Base-by-base conservation (phyloP, 2,888 invertebrate species). In the Drosophila mulleri region DNA sequence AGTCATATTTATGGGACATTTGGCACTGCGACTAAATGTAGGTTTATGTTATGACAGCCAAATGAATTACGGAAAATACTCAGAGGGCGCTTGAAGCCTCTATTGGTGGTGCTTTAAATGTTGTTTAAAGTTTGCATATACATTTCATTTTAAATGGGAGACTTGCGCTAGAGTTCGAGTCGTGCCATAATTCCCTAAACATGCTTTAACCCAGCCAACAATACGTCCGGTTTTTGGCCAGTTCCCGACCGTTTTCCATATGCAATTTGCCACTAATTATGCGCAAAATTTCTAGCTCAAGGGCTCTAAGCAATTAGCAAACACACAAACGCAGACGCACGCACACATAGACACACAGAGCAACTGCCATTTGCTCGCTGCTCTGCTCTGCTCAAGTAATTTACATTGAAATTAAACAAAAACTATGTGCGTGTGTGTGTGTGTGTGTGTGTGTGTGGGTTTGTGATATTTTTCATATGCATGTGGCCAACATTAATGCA, bases 211-310 rank as follows among this genome's bases (percentile, higher is more conserved):
- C 23, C 11, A 54, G 18, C 37, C 42, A 26, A 23, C 63, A 20
- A 32, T 42, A 29, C 18, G 61, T 35, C 45, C 44, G 65, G 63
- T 64, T 65, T 63, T 39, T 72, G 62, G 62, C 67, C 73, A 68
- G 58, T 56, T 47, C 44, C 52, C 63, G 52, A 60, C 64, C 71
- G 72, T 80, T 83, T 85, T 67, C 86, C 88, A 86, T 88, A 83
- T 86, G 83, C 87, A 86, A 86, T 85, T 88, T 80, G 87, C 86
- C 84, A 78, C 84, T 88, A 85, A 85, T 85, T 88, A 85, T 86
- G 84, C 84, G 83, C 88, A 88, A 88, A 88, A 85, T 88, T 88
- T 88, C 81, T 86, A 83, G 86, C 84, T 85, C 88, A 83, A 88
- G 88, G 84, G 84, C 84, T 85, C 88, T 67, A 73, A 85, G 84